Percentiles rank a stretch among this genome's conserved stretches.
phyloP scores from a whole-genome alignment of 2,888 invertebrate genomes.

The Falcaria lacertinaria region DNA sequence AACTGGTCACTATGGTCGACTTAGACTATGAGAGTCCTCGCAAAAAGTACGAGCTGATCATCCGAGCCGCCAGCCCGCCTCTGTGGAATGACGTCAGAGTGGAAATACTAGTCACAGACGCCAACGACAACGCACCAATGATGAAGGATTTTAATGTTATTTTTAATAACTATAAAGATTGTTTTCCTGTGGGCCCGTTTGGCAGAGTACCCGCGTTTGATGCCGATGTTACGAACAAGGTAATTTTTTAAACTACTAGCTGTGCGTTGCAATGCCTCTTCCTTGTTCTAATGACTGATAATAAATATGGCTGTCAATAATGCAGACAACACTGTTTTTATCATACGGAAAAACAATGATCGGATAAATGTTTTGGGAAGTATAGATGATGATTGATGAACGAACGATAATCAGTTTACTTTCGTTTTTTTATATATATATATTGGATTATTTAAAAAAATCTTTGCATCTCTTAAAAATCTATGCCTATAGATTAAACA shows the following conservation, averaged over 20 bases:
- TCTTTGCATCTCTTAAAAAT: too few relatives aligned
- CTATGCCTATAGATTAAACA: too few relatives aligned
- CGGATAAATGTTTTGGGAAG: too few relatives aligned
- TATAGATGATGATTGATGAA: too few relatives aligned
- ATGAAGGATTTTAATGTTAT: conserved; percentile 95
- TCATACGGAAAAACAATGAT: too few relatives aligned
- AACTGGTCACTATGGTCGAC: conserved; percentile 92
- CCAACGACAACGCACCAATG: conserved; percentile 96
- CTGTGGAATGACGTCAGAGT: conserved; percentile 93
- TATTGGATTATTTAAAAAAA: too few relatives aligned
- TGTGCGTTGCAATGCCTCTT: too few relatives aligned
- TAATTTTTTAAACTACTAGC: conserved; percentile 22
- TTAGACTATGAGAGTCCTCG: conserved; percentile 97
- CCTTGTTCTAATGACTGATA: too few relatives aligned
- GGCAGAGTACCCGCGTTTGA: conserved; percentile 96
- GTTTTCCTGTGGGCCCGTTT: conserved; percentile 95
- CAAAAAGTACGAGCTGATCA: conserved; percentile 92
- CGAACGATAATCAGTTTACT: too few relatives aligned
- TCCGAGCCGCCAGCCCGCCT: conserved; percentile 94
- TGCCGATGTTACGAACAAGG: conserved; percentile 94
- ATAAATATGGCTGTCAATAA: too few relatives aligned
- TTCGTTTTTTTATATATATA: too few relatives aligned
- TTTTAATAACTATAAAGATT: conserved; percentile 96
- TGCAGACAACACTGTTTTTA: too few relatives aligned
- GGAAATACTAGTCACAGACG: conserved; percentile 93